Conservation (phyloP, 23 tunicate species). For the Styela clava region DNA sequence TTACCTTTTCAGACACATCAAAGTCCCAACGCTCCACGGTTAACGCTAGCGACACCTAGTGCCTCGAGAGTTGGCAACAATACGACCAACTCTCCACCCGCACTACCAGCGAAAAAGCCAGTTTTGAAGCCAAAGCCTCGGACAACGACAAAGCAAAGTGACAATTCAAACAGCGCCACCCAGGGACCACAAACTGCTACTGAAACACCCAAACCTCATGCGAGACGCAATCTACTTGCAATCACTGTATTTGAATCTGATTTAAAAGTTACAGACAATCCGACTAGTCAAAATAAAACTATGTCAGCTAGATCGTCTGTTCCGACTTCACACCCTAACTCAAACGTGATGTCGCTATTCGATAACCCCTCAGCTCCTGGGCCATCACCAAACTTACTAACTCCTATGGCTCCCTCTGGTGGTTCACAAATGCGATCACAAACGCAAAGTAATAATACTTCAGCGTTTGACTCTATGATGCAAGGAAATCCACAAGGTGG, state of each 20-base stretch:
- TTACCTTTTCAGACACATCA: background rate
- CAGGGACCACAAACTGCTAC: background rate
- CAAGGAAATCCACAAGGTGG: background rate
- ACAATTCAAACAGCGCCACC: background rate
- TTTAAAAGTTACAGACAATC: too few species aligned
- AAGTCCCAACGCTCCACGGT: too few species aligned
- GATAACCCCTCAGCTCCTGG: background rate
- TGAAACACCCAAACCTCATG: background rate
- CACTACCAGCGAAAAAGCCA: background rate
- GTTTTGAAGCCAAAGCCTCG: background rate
- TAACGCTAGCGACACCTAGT: too few species aligned
- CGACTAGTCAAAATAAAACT: background rate
- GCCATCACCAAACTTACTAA: background rate
- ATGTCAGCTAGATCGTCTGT: background rate
- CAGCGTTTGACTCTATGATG: background rate
- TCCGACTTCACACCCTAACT: background rate
- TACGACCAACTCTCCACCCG: background rate
- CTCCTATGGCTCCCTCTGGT: background rate
- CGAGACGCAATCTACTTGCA: background rate
- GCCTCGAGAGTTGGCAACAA: too few species aligned
- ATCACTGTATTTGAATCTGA: too few species aligned
- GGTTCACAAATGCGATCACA: background rate
- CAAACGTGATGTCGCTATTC: background rate
- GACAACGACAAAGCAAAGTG: background rate
- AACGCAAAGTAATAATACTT: background rate